These are phyloP conservation scores for Miltochrista miniata DNA, from an alignment of 2,888 invertebrate genomes.

Conservation along the genomic window DNA sequence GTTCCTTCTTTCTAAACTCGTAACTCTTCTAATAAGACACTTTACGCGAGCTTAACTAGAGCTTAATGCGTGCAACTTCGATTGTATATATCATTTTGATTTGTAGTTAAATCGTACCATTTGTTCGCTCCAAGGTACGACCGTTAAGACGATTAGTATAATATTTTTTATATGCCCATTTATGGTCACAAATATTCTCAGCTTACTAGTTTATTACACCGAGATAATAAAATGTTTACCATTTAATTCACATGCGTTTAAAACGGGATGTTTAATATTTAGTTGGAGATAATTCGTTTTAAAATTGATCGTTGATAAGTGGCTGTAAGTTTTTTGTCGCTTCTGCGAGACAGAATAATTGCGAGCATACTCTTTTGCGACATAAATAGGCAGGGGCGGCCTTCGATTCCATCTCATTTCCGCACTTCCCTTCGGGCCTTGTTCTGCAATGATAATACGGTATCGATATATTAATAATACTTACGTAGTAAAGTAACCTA, in stretches of 20 bases:
- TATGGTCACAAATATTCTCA: constrained; percentile 36
- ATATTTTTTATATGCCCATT: constrained; percentile 49
- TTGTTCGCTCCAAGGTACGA: constrained; percentile 53
- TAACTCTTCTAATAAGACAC: constrained; percentile 78
- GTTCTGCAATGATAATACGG: constrained; percentile 25
- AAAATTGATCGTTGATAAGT: constrained; percentile 57
- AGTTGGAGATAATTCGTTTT: constrained; percentile 56
- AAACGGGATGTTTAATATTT: constrained; percentile 38
- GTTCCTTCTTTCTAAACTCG: constrained; percentile 70
- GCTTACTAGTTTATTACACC: constrained; percentile 28
- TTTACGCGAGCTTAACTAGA: constrained; percentile 72
- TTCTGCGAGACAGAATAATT: constrained; percentile 36
- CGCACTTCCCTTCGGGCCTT: constrained; percentile 46
- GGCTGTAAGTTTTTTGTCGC: constrained; percentile 48
- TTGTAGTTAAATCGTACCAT: constrained; percentile 66
- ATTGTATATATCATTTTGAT: constrained; percentile 74
- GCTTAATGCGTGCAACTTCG: constrained; percentile 68
- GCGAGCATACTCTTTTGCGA: constrained; percentile 30
- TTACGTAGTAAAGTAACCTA: too few species aligned
- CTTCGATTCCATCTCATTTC: constrained; percentile 46
- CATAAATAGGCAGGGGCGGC: constrained; percentile 31
- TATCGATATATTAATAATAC: background rate
- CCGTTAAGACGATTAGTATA: constrained; percentile 62
- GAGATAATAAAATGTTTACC: constrained; percentile 31
- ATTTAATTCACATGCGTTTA: constrained; percentile 23